Base-by-base conservation (phyloP, 2,888 invertebrate species). In the Acleris laterana region DNA sequence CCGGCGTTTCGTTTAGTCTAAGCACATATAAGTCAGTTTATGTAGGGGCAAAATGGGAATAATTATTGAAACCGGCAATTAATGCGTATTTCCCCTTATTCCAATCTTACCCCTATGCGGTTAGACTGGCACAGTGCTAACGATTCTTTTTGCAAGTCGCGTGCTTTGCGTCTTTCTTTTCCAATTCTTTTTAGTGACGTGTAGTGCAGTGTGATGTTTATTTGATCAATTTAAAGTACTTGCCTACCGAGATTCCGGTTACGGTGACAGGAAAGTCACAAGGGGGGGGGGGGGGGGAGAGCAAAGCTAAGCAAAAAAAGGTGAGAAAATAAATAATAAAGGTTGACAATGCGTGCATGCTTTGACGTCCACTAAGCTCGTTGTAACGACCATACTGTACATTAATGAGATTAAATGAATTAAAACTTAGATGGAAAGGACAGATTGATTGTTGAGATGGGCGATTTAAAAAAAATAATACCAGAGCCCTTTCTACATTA, bases 141-240 rank as follows among this genome's bases (percentile, higher is more conserved):
- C 16, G 65, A 65, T 19, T 86, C 85, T 77, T 85, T 82, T 78
- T 80, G 81, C 77, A 73, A 81, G 85, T 89, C 90, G 90, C 90
- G 90, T 89, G 82, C 80, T 80, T 81, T 84, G 84, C 86, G 82
- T 81, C 78, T 81, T 80, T 42, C 65, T 55, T 49, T 60, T 58
- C 32, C 28, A 51, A 55, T 64, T 55, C 28, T 81, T 78, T 77
- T 75, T 81, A 70, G 76, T 79, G 82, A 79, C 79, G 89, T 92
- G 91, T 90, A 78, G 93, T 93, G 93, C 93, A 86, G 79, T 85
- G 93, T 93, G 91, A 93, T 92, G 92, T 92, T 90, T 88, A 90
- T 92, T 90, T 91, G 90, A 84, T 89, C 89, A 88, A 89, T 89
- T 87, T 82, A 85, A 77, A 82, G 78, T 74, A 72, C 85, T 89